A percentile compares a stretch with the other conserved stretches of the same genome.
Evolutionary conservation across 2,113 vertebrate species (phyloP).

Genomic region (Channa argus): DNA sequence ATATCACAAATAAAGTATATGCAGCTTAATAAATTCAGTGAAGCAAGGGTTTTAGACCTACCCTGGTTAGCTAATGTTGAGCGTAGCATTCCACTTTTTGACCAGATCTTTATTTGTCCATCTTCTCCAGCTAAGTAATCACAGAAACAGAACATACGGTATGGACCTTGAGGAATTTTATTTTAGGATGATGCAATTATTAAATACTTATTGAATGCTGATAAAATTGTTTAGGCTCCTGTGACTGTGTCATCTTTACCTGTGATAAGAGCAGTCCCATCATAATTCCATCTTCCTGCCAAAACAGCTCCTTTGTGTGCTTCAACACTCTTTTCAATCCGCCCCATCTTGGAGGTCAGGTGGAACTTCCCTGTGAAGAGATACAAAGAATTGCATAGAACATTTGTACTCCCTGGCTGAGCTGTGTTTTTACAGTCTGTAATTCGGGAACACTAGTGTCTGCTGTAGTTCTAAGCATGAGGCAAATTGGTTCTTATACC

Average conservation of each 20-base stretch:
- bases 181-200: too few relatives aligned
- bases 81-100: slow-evolving; percentile 97
- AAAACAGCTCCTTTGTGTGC: slow-evolving; percentile 95
- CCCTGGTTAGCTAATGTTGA: slow-evolving; percentile 95
- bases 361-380: slow-evolving; percentile 92
- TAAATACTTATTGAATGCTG: neutral
- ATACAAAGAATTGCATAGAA: slow-evolving; percentile 3
- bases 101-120: slow-evolving; percentile 99
- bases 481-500: neutral
- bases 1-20: neutral
- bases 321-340: slow-evolving; percentile 96
- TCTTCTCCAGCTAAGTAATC: slow-evolving; percentile 92
- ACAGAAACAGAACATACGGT: slow-evolving; percentile 28
- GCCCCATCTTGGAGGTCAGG: slow-evolving; percentile 90
- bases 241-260: slow-evolving; percentile 76
- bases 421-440: neutral
- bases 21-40: neutral
- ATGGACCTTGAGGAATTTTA: neutral
- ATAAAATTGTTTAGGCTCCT: neutral
- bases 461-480: slow-evolving; percentile 12
- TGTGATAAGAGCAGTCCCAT: slow-evolving; percentile 95
- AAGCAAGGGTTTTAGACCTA: slow-evolving; percentile 65
- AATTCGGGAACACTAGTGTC: slow-evolving; percentile 1
- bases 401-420: neutral
- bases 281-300: slow-evolving; percentile 94